Conservation (phyloP, 2,113 vertebrate species). For the Gopherus evgoodei region DNA sequence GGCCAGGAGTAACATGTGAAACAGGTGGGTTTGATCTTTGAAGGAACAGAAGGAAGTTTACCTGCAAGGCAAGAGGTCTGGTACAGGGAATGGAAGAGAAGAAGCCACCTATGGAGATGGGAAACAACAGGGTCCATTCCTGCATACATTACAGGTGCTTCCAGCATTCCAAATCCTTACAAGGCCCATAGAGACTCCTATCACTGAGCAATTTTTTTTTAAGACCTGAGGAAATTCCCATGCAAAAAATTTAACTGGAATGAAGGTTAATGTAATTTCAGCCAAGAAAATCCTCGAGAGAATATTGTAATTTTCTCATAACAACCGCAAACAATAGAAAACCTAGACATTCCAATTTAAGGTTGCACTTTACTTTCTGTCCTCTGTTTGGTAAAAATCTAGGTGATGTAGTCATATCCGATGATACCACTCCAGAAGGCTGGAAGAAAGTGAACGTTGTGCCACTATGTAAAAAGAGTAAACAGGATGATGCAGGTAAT, state of each 20-base stretch:
- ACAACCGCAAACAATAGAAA: neutral
- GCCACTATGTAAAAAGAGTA: neutral
- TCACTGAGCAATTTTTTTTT: neutral
- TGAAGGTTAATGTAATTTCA: conserved; percentile 14
- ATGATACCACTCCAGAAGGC: neutral
- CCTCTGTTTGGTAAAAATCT: neutral
- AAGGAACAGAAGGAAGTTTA: neutral
- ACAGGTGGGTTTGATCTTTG: neutral
- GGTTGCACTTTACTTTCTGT: neutral
- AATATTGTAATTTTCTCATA: neutral
- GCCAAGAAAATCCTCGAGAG: neutral
- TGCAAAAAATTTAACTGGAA: neutral
- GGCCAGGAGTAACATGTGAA: neutral
- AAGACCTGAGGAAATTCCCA: neutral
- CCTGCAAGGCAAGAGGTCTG: neutral
- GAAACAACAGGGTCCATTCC: neutral
- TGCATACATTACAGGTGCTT: neutral
- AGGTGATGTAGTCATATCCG: neutral
- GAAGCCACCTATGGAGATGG: neutral
- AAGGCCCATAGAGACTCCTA: neutral
- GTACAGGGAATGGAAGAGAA: neutral
- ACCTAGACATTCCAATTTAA: neutral
- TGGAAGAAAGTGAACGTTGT: neutral
- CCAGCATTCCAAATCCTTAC: neutral
- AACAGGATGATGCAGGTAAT: neutral